These are phyloP conservation scores for Emmelina monodactyla DNA, from an alignment of 2,888 invertebrate genomes.

Conservation along the genomic window DNA sequence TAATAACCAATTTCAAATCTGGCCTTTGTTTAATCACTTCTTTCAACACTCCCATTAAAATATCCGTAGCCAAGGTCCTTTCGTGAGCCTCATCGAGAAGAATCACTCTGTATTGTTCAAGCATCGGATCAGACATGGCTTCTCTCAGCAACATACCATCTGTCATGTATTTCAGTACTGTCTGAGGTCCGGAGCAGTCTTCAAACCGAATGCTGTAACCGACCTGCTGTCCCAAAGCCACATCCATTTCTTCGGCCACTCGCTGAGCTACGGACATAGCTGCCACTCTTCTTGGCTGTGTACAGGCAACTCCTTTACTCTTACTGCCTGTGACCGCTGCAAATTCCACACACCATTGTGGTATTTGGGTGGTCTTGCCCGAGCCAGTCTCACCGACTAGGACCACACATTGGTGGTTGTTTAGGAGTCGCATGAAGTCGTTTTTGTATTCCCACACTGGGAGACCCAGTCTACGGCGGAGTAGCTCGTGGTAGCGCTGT, in stretches of 20 bases:
- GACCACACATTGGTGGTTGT: constrained; percentile 92
- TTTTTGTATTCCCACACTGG: constrained; percentile 98
- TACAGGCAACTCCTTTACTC: constrained; percentile 83
- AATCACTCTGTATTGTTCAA: constrained; percentile 95
- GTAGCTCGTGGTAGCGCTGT: constrained; percentile 86
- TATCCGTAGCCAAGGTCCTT: constrained; percentile 97
- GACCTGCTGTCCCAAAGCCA: constrained; percentile 74
- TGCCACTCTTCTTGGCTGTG: constrained; percentile 96
- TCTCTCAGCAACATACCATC: constrained; percentile 99
- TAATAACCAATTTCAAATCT: constrained; percentile 96
- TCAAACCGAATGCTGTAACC: constrained; percentile 92
- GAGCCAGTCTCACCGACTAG: constrained; percentile 99
- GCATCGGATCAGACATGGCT: constrained; percentile 98
- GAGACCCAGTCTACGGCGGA: constrained; percentile 86
- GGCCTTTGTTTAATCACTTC: constrained; percentile 93
- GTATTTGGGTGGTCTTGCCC: constrained; percentile 99
- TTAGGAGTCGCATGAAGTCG: constrained; percentile 94
- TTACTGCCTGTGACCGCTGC: constrained; percentile 39
- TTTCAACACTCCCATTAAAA: constrained; percentile 97
- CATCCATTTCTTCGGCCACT: constrained; percentile 99
- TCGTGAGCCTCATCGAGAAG: constrained; percentile 99
- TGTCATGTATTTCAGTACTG: constrained; percentile 97
- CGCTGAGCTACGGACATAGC: constrained; percentile 99
- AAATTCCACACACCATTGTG: constrained; percentile 70
- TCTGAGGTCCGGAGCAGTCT: constrained; percentile 95